These are phyloP conservation scores for Lissocephala sabroskyi DNA, from an alignment of 2,888 invertebrate species.

Conservation along the genomic window DNA sequence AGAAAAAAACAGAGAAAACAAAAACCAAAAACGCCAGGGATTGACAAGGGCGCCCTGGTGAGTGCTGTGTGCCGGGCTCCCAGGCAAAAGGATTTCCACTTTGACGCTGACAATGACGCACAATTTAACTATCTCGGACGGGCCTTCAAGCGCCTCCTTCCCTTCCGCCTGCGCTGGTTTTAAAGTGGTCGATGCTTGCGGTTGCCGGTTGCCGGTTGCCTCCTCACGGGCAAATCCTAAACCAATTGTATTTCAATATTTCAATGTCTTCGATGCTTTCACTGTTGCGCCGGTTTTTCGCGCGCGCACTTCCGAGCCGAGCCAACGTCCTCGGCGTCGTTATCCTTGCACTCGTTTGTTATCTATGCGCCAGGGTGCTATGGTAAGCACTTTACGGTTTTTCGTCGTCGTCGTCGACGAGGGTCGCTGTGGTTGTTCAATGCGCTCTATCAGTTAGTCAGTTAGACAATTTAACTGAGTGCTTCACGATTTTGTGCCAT, in stretches of 20 bases:
- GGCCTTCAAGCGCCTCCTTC: not conserved
- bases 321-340: constrained; percentile 26
- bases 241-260: constrained; percentile 65
- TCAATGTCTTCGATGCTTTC: constrained; percentile 47
- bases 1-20: not conserved
- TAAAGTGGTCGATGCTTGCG: not conserved
- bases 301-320: constrained; percentile 22
- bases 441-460: constrained; percentile 21
- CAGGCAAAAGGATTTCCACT: constrained; percentile 52
- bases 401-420: not conserved
- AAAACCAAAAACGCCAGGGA: constrained; percentile 26
- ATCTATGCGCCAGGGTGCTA: constrained; percentile 38
- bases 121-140: constrained; percentile 36
- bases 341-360: constrained; percentile 56
- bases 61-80: not conserved
- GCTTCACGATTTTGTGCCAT: constrained; percentile 21
- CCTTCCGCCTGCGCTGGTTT: not conserved
- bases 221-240: constrained; percentile 22
- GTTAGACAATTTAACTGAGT: constrained; percentile 56
- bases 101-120: constrained; percentile 42
- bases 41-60: constrained; percentile 31
- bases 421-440: not conserved
- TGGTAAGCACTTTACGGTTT: constrained; percentile 43
- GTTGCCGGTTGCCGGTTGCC: too few relatives aligned
- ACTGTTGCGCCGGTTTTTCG: constrained; percentile 49